Evolutionary conservation across 2,797 vertebrate genomes (phyloP).

Genomic region (Myotis pilosus): DNA sequence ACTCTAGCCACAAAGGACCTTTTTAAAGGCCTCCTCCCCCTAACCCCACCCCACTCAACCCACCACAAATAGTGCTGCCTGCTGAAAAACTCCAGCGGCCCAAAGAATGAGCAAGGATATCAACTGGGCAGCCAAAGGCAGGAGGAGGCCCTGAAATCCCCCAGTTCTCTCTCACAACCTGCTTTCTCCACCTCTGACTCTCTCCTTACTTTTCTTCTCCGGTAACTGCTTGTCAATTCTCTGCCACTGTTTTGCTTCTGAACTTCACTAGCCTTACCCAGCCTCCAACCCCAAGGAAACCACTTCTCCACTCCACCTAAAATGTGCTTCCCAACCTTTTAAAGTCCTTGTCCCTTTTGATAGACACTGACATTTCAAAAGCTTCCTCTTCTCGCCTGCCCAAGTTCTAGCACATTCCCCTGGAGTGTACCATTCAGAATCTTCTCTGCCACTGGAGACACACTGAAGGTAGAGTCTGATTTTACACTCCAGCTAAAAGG

Average conservation of each 20-base stretch:
- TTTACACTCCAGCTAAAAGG: background rate
- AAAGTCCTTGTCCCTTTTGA: background rate
- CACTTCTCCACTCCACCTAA: background rate
- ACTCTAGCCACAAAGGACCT: background rate
- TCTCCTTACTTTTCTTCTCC: conserved; percentile 12
- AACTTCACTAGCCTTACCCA: background rate
- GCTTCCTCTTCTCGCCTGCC: background rate
- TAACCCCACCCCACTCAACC: no score
- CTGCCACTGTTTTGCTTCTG: conserved; percentile 39
- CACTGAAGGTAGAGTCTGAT: background rate
- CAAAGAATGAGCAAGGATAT: background rate
- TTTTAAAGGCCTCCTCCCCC: background rate
- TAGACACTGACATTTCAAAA: conserved; percentile 21
- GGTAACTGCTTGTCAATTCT: conserved; percentile 29
- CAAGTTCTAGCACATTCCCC: background rate
- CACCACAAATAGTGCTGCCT: background rate
- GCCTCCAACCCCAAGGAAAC: conserved; percentile 42
- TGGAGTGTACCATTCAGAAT: background rate
- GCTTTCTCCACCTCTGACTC: background rate
- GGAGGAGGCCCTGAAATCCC: background rate
- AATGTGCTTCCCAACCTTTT: background rate
- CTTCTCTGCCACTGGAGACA: conserved; percentile 8
- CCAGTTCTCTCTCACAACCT: background rate
- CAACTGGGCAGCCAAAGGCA: background rate
- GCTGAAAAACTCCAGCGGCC: background rate